Percentiles rank a stretch among this genome's conserved stretches.
These are phyloP conservation scores for Drosophila neocordata DNA, from an alignment of 1,140 invertebrate genomes.

Conservation along the genomic window DNA sequence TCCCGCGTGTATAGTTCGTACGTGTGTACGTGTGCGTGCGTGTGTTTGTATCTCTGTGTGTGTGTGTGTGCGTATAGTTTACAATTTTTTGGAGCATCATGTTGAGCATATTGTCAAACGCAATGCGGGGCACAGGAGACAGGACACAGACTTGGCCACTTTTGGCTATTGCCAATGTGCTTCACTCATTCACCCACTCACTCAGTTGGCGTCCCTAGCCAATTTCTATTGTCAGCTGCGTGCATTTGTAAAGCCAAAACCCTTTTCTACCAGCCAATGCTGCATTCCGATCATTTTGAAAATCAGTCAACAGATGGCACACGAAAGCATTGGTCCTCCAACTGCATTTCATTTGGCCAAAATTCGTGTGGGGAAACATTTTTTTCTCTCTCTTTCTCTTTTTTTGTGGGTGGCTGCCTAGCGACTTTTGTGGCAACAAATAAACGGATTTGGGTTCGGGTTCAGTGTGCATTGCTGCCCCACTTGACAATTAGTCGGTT, in stretches of 20 bases:
- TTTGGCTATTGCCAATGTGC: conserved; percentile 53
- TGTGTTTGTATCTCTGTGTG: conserved; percentile 17
- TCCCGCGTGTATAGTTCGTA: conserved; percentile 68
- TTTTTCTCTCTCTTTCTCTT: not conserved
- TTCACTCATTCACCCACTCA: conserved; percentile 23
- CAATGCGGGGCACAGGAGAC: conserved; percentile 42
- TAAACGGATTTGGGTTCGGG: conserved; percentile 1
- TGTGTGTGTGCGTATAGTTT: conserved; percentile 45
- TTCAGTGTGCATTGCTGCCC: conserved; percentile 20
- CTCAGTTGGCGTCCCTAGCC: conserved; percentile 54
- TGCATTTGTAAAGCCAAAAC: conserved; percentile 17
- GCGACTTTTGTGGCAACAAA: conserved; percentile 49
- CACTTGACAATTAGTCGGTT: conserved; percentile 60
- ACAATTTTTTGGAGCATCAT: conserved; percentile 64
- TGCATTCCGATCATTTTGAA: conserved; percentile 43
- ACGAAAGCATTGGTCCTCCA: conserved; percentile 31
- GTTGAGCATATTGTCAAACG: conserved; percentile 70
- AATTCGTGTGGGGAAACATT: conserved; percentile 22
- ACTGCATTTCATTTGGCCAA: conserved; percentile 42
- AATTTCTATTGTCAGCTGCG: conserved; percentile 71
- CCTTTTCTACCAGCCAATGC: conserved; percentile 22
- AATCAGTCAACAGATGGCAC: conserved; percentile 69
- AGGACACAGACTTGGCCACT: conserved; percentile 50
- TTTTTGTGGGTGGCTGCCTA: conserved; percentile 1
- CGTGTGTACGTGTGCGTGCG: conserved; percentile 13